Evolutionary conservation across 2,113 vertebrate species (phyloP).

Genomic region (Protomyctophum bolini): DNA sequence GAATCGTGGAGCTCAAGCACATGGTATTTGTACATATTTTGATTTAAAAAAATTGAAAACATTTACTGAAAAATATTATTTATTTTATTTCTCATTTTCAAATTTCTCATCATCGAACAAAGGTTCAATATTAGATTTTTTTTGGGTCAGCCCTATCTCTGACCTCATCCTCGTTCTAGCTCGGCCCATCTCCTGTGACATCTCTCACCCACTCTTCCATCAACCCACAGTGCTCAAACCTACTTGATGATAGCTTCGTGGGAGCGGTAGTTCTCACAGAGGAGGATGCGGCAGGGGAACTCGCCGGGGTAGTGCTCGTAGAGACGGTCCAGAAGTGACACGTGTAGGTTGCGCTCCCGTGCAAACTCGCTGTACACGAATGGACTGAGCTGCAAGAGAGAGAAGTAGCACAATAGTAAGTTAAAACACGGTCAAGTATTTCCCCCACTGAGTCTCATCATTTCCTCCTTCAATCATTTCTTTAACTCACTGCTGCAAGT

Average conservation of each 20-base stretch:
- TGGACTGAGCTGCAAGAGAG: constrained; percentile 89
- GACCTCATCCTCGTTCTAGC: background rate
- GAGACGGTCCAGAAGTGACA: constrained; percentile 94
- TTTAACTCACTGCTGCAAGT: background rate
- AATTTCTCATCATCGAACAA: too few relatives aligned
- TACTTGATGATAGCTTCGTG: constrained; percentile 99
- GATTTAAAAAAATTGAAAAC: too few relatives aligned
- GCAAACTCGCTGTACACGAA: constrained; percentile 99
- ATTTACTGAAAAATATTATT: too few relatives aligned
- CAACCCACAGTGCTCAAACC: constrained; percentile 78
- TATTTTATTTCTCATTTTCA: too few relatives aligned
- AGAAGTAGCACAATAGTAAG: background rate
- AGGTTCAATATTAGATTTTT: too few relatives aligned
- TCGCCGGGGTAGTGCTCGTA: constrained; percentile 98
- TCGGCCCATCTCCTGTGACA: background rate
- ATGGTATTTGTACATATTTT: too few relatives aligned
- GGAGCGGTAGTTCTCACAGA: constrained; percentile 99
- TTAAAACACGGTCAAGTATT: background rate
- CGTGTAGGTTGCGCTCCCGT: constrained; percentile 95
- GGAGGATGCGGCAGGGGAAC: constrained; percentile 95
- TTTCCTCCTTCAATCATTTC: background rate
- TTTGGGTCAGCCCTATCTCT: background rate
- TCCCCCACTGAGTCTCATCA: background rate
- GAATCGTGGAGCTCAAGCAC: too few relatives aligned
- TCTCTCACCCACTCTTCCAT: constrained; percentile 14